Evolutionary conservation across 2,797 vertebrate genomes (phyloP).

Genomic region (Dermochelys coriacea): DNA sequence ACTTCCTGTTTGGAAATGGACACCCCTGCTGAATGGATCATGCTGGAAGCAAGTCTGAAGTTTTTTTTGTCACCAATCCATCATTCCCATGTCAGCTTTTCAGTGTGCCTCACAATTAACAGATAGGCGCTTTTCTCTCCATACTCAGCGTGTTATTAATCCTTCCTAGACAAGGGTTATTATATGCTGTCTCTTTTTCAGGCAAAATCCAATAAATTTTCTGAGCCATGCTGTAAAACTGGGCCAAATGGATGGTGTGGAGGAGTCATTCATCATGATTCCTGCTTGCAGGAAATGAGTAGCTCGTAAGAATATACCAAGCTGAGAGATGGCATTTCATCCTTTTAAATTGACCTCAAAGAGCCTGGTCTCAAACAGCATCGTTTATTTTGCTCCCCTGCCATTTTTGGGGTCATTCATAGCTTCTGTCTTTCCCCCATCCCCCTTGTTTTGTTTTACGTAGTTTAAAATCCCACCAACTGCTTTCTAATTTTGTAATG

Average conservation of each 20-base stretch:
- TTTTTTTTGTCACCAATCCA: neutral
- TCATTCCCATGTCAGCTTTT: conserved; percentile 26
- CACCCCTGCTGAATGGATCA: accelerated
- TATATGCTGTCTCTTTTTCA: conserved; percentile 57
- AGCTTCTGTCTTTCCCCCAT: neutral
- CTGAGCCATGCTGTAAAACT: conserved; percentile 58
- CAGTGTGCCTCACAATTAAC: conserved; percentile 49
- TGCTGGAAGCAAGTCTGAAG: neutral
- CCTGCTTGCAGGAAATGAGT: conserved; percentile 63
- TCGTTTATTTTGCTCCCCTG: neutral
- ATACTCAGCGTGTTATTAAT: conserved; percentile 51
- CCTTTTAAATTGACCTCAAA: conserved; percentile 1
- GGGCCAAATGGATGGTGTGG: conserved; percentile 48
- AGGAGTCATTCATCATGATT: conserved; percentile 69
- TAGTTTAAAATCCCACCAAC: neutral
- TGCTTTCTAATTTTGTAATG: neutral
- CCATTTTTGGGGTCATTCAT: neutral
- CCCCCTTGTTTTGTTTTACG: neutral
- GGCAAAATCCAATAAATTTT: conserved; percentile 71
- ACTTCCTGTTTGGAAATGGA: neutral
- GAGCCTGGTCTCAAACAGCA: neutral
- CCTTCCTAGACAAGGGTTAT: conserved; percentile 47
- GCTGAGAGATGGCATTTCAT: conserved; percentile 16
- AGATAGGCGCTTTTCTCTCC: conserved; percentile 32
- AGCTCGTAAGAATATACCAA: neutral